These are phyloP conservation scores for Papilio helenus DNA, from an alignment of 1,140 invertebrate genomes.

Conservation along the genomic window DNA sequence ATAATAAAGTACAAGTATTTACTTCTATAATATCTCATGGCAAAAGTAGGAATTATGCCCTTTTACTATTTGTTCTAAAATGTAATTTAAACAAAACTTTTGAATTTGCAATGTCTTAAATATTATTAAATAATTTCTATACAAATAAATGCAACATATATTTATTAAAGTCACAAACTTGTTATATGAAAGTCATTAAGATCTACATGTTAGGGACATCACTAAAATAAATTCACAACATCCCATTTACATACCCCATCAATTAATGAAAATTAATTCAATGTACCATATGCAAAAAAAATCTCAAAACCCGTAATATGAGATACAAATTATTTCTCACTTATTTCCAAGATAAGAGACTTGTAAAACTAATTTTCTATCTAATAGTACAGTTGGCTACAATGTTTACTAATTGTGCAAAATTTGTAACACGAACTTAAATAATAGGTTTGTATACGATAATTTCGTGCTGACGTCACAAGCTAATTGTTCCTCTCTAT, in stretches of 20 bases:
- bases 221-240: too few relatives aligned
- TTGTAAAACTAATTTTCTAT: neutral
- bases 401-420: neutral
- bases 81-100: neutral
- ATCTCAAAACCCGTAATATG: neutral
- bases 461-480: too few relatives aligned
- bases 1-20: too few relatives aligned
- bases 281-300: neutral
- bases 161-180: neutral
- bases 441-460: too few relatives aligned
- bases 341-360: neutral
- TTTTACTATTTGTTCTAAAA: too few relatives aligned
- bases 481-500: too few relatives aligned
- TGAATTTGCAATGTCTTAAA: neutral
- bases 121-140: neutral
- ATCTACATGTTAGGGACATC: too few relatives aligned
- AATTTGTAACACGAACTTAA: neutral
- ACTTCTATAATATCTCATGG: neutral
- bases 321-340: conserved; percentile 2
- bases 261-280: too few relatives aligned
- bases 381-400: conserved; percentile 6
- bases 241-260: too few relatives aligned
- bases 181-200: too few relatives aligned
- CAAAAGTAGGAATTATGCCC: neutral
- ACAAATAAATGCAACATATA: neutral